These are phyloP conservation scores for Tenebrio molitor DNA, from an alignment of 1,140 invertebrate genomes.

Conservation along the genomic window DNA sequence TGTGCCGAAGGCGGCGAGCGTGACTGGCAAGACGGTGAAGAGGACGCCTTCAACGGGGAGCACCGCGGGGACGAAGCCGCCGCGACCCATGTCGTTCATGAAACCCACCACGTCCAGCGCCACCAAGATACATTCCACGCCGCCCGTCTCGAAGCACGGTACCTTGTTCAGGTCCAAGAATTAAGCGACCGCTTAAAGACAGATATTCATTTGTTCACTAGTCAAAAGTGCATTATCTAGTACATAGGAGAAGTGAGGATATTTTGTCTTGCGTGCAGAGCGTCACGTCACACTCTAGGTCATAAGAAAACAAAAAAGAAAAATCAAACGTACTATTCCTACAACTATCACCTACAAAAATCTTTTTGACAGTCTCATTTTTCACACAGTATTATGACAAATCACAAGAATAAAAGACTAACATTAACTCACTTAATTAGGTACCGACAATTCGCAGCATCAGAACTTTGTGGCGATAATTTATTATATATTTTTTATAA, in stretches of 20 bases:
- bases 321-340: constrained; percentile 20
- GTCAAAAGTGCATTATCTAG: constrained; percentile 48
- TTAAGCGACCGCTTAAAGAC: constrained; percentile 30
- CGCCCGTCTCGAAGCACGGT: constrained; percentile 3
- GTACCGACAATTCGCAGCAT: constrained; percentile 17
- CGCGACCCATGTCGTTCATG: constrained; percentile 62
- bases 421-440: constrained; percentile 47
- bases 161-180: constrained; percentile 52
- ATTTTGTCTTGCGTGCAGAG: neutral
- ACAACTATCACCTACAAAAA: constrained; percentile 31
- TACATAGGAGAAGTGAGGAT: neutral
- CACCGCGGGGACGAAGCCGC: constrained; percentile 51
- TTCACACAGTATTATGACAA: constrained; percentile 50
- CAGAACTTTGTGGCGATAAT: constrained; percentile 41
- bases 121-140: constrained; percentile 57
- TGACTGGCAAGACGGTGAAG: constrained; percentile 56
- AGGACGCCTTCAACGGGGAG: constrained; percentile 46
- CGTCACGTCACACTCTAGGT: no score
- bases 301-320: neutral
- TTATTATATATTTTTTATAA: constrained; percentile 49
- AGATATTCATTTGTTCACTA: constrained; percentile 53
- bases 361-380: constrained; percentile 37
- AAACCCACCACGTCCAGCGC: constrained; percentile 64
- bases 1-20: constrained; percentile 60
- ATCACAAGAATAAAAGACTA: constrained; percentile 50